Percentiles rank a stretch among this genome's conserved stretches.
Evolutionary conservation across 1,140 invertebrate genomes (phyloP).

Genomic region (Cylas formicarius): DNA sequence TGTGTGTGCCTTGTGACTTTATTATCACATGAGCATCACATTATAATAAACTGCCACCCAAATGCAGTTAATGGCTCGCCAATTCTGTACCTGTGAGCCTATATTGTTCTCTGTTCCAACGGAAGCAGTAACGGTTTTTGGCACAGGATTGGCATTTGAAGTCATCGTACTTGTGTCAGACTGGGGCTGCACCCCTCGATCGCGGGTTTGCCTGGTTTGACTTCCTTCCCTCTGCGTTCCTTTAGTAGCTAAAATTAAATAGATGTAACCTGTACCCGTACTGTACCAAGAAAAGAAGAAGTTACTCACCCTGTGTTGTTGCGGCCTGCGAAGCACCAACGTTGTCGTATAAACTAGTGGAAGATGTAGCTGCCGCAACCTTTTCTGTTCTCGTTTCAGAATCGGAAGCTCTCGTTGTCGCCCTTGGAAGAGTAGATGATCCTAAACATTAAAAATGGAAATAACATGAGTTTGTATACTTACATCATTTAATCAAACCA

Average conservation of each 20-base stretch:
- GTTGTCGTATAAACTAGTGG: constrained; percentile 85
- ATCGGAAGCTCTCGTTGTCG: constrained; percentile 62
- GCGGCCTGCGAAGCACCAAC: constrained; percentile 55
- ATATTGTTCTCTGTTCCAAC: constrained; percentile 52
- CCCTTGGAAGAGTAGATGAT: constrained; percentile 75
- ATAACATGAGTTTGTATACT: neutral
- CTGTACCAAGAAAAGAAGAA: neutral
- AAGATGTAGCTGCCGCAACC: constrained; percentile 74
- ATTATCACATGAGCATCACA: no score
- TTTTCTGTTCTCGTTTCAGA: constrained; percentile 61
- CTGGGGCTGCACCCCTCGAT: constrained; percentile 49
- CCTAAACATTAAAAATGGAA: constrained; percentile 47
- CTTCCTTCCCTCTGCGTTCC: constrained; percentile 36
- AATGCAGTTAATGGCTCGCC: no score
- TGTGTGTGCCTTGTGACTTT: no score
- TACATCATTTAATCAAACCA: constrained; percentile 13
- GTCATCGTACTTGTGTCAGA: constrained; percentile 58
- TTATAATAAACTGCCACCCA: no score
- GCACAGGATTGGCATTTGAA: constrained; percentile 48
- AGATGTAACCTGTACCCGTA: neutral
- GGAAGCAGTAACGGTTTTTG: constrained; percentile 54
- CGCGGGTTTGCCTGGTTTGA: constrained; percentile 39
- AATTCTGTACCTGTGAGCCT: constrained; percentile 33
- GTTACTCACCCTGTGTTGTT: constrained; percentile 46
- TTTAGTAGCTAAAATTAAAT: constrained; percentile 29